Percentiles rank a stretch among this genome's conserved stretches.
Evolutionary conservation across 2,888 invertebrate species (phyloP).

Genomic region (Smittia sp.): DNA sequence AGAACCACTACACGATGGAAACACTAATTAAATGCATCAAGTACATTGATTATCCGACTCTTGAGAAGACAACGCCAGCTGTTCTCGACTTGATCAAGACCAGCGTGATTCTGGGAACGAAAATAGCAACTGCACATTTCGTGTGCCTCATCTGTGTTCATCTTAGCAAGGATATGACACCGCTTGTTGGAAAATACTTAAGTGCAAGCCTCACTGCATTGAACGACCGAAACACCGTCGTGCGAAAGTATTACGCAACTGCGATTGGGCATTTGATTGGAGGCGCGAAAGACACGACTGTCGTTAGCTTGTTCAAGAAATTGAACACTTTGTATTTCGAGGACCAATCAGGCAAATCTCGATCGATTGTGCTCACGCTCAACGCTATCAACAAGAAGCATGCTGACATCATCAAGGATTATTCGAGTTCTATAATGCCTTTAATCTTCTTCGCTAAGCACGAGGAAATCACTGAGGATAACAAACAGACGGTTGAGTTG

Average conservation of each 20-base stretch:
- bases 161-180: constrained; percentile 57
- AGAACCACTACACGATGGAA: constrained; percentile 83
- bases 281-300: constrained; percentile 68
- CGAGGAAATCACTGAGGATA: constrained; percentile 66
- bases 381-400: constrained; percentile 80
- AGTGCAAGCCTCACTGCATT: constrained; percentile 65
- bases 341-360: constrained; percentile 69
- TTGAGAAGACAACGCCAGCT: constrained; percentile 77
- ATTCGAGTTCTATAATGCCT: constrained; percentile 72
- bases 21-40: constrained; percentile 73
- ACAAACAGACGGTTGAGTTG: constrained; percentile 62
- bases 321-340: constrained; percentile 63
- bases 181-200: constrained; percentile 60
- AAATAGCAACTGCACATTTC: constrained; percentile 78
- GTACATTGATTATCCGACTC: constrained; percentile 71
- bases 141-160: constrained; percentile 62
- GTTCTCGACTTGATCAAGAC: constrained; percentile 76
- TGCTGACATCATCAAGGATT: constrained; percentile 76
- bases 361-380: constrained; percentile 71
- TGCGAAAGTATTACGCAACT: constrained; percentile 79
- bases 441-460: constrained; percentile 90
- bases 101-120: constrained; percentile 79
- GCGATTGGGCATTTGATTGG: constrained; percentile 82
- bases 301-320: constrained; percentile 60
- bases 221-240: constrained; percentile 77